These are phyloP conservation scores for Schmidtea mediterranea DNA, from an alignment of 1,140 invertebrate genomes.

Conservation along the genomic window DNA sequence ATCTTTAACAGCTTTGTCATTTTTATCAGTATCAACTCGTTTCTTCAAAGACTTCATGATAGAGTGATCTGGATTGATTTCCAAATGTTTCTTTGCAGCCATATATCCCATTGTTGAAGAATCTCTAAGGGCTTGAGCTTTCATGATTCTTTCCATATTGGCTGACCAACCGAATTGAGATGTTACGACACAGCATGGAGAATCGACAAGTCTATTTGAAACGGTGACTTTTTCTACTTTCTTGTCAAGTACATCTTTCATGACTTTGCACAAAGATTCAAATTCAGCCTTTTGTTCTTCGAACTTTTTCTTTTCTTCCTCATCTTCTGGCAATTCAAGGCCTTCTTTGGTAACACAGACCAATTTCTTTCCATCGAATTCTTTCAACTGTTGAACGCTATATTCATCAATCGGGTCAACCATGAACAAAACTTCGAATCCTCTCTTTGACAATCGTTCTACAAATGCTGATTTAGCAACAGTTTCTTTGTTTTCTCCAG, in stretches of 20 bases:
- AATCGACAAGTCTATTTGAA: constrained; percentile 65
- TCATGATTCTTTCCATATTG: constrained; percentile 97
- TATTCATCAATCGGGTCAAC: constrained; percentile 91
- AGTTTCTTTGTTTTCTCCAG: constrained; percentile 72
- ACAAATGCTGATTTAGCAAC: constrained; percentile 91
- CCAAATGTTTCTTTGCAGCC: constrained; percentile 87
- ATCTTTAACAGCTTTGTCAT: constrained; percentile 84
- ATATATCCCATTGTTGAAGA: constrained; percentile 96
- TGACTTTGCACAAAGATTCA: constrained; percentile 75
- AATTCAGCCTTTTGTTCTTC: constrained; percentile 56
- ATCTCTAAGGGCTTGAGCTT: constrained; percentile 57
- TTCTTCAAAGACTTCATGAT: constrained; percentile 63
- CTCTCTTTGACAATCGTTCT: constrained; percentile 78
- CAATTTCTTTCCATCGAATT: constrained; percentile 78
- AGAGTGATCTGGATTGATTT: too few species aligned
- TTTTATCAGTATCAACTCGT: constrained; percentile 73
- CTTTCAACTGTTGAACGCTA: too few species aligned
- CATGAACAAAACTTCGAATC: constrained; percentile 94
- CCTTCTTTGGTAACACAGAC: constrained; percentile 93
- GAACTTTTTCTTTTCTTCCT: constrained; percentile 81
- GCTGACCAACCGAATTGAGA: too few species aligned
- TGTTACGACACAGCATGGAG: constrained; percentile 92
- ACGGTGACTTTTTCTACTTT: constrained; percentile 89
- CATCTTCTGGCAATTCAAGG: too few species aligned
- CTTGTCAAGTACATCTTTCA: constrained; percentile 89